Percentiles rank a stretch among this genome's conserved stretches.
Conservation (phyloP, 2,888 invertebrate genomes). For the Pharmacophagus antenor region DNA sequence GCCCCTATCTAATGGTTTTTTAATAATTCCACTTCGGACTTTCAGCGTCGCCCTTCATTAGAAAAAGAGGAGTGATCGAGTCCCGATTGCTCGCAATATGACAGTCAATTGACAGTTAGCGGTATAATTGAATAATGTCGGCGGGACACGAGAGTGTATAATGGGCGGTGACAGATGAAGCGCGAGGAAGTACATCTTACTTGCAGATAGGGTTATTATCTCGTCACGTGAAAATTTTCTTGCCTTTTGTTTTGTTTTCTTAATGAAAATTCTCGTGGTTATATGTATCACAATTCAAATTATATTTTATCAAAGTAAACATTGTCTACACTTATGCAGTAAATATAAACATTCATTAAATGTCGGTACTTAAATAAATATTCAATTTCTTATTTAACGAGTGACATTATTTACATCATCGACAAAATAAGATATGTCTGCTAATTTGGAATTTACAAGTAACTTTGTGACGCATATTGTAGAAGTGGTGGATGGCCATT, state of each 20-base stretch:
- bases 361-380: too few species aligned
- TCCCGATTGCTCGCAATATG: constrained; percentile 66
- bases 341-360: too few species aligned
- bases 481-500: too few species aligned
- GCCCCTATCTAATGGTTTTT: constrained; percentile 77
- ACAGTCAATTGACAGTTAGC: constrained; percentile 71
- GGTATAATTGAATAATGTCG: constrained; percentile 63
- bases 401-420: too few species aligned
- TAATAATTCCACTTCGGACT: constrained; percentile 72
- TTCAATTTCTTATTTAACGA: too few species aligned
- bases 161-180: constrained; percentile 41
- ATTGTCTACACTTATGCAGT: too few species aligned
- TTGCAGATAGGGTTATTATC: constrained; percentile 24
- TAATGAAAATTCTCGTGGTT: not conserved
- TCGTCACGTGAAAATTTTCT: constrained; percentile 1
- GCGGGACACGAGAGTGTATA: constrained; percentile 40
- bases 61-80: constrained; percentile 62
- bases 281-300: not conserved
- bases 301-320: not conserved
- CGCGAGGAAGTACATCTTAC: constrained; percentile 27
- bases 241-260: constrained; percentile 10
- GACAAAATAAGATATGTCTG: too few species aligned
- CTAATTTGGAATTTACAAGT: too few species aligned
- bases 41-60: constrained; percentile 62
- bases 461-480: too few species aligned